Conservation (phyloP, 2,888 invertebrate genomes). For the Eugnorisma glareosa region DNA sequence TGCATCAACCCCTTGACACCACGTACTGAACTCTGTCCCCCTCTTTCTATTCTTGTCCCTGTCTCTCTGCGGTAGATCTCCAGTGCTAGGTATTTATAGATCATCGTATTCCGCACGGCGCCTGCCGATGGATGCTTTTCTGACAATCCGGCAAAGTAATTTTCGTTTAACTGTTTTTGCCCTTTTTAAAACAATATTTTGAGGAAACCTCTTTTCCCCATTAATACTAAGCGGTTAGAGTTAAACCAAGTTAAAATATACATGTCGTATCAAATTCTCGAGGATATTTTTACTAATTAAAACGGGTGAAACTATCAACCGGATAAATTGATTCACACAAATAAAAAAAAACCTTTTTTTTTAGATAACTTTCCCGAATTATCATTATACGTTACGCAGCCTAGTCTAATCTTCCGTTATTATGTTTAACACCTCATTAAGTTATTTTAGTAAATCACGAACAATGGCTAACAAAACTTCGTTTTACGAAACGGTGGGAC, state of each 20-base stretch:
- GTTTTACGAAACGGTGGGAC: slow-evolving; percentile 18
- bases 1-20: slow-evolving; percentile 53
- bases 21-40: slow-evolving; percentile 21
- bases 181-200: neutral
- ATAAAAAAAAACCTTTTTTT: slow-evolving; percentile 16
- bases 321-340: slow-evolving; percentile 1
- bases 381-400: neutral
- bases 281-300: neutral
- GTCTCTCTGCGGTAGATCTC: slow-evolving; percentile 20
- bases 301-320: neutral
- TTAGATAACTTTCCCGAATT: slow-evolving; percentile 14
- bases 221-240: neutral
- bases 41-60: slow-evolving; percentile 36
- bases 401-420: slow-evolving; percentile 6
- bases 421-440: slow-evolving; percentile 19
- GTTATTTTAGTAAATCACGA: slow-evolving; percentile 25
- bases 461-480: slow-evolving; percentile 22
- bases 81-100: slow-evolving; percentile 46
- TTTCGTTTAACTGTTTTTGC: neutral
- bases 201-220: neutral
- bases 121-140: neutral
- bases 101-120: slow-evolving; percentile 11
- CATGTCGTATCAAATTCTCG: neutral
- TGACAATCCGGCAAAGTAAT: neutral
- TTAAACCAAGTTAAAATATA: neutral